These are phyloP conservation scores for Volucella inflata DNA, from an alignment of 2,888 invertebrate genomes.

Conservation along the genomic window DNA sequence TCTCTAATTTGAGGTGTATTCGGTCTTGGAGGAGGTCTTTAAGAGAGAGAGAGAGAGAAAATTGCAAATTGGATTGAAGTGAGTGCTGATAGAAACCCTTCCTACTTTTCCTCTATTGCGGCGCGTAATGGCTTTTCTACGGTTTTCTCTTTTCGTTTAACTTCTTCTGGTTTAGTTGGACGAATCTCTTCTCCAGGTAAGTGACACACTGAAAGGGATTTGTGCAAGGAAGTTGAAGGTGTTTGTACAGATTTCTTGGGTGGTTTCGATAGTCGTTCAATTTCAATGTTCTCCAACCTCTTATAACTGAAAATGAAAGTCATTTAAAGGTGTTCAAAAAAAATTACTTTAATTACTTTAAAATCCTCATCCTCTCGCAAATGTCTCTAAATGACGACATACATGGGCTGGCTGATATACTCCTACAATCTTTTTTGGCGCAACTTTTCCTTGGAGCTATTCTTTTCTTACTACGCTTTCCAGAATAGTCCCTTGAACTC, in stretches of 20 bases:
- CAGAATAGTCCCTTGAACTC: not conserved
- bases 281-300: conserved; percentile 17
- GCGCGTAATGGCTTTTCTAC: conserved; percentile 1
- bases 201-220: conserved; percentile 62
- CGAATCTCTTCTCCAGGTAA: conserved; percentile 27
- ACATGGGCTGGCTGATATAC: conserved; percentile 45
- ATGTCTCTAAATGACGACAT: conserved; percentile 42
- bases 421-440: conserved; percentile 50
- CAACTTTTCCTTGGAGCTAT: conserved; percentile 30
- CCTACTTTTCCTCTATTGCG: too few relatives aligned
- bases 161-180: not conserved
- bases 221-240: conserved; percentile 13
- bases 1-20: conserved; percentile 76
- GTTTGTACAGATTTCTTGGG: not conserved
- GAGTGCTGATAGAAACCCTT: too few relatives aligned
- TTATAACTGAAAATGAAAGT: conserved; percentile 36
- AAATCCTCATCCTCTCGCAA: conserved; percentile 54
- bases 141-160: conserved; percentile 30
- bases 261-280: conserved; percentile 21
- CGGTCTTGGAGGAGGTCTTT: conserved; percentile 44
- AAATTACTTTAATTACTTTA: conserved; percentile 34
- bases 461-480: conserved; percentile 39
- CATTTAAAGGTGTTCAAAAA: not conserved
- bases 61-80: not conserved
- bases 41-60: conserved; percentile 1